Evolutionary conservation across 2,888 invertebrate genomes (phyloP), one percentile per base, ranked within the genome.

Genomic region (Elysia crispata): DNA sequence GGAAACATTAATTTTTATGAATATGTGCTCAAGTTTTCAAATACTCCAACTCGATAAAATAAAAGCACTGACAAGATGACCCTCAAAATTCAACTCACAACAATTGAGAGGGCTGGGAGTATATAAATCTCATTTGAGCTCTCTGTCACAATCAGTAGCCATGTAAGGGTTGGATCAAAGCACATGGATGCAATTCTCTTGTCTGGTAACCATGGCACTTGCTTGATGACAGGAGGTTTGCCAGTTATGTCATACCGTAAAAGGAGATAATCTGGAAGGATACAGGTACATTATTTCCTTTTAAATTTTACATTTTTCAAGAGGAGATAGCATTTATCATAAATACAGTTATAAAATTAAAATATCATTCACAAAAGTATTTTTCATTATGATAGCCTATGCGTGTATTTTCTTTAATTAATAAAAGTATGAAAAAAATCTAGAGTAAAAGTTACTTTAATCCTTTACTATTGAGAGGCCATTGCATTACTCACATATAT

Each of bases 101-200:
- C 92, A 83, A 95, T 91, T 83, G 93, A 93, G 77, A 94, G 89
- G 23, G 94, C 94, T 80, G 95, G 95, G 64, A 95, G 91, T 84
- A 95, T 94, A 86, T 94, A 94, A 23, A 95, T 90, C 11, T 94
- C 94, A 80, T 80, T 57, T 49, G 94, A 93, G 90, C 95, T 94
- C 30, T 93, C 88, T 82, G 93, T 91, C 60, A 91, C 90, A 84
- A 95, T 93, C 31, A 96, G 92, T 33, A 96, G 93, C 96, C 96
- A 96, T 64, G 95, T 95, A 77, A 96, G 96, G 81, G 95, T 94
- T 0, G 96, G 95, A 92, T 97, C 96, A 92, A 97, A 97, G 91
- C 96, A 96, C 91, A 96, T 83, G 30, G 89, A 87, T 20, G 83
- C 85, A 76, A 92, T 89, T 28, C 86, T 85, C 69, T 89, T 87